phyloP scores from a whole-genome alignment of 2,888 invertebrate species.

The Troglohyphantes excavatus region DNA sequence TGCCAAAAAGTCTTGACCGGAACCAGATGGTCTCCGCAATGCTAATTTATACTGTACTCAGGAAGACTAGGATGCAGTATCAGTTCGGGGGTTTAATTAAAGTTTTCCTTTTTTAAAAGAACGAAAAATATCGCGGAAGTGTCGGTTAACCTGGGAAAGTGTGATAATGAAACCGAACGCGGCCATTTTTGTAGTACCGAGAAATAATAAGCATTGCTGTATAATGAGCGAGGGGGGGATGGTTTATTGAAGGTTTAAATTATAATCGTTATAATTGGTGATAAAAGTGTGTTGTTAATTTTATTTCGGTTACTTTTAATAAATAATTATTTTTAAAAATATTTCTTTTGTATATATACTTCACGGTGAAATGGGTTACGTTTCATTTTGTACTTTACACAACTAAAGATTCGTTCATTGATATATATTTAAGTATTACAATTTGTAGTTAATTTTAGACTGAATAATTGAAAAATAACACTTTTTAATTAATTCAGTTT shows the following conservation, averaged over 20 bases:
- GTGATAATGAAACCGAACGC: neutral
- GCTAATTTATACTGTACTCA: conserved; percentile 50
- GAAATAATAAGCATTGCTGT: neutral
- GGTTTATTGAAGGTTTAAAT: neutral
- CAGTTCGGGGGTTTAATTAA: conserved; percentile 51
- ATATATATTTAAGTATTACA: too few relatives aligned
- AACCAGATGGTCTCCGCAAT: conserved; percentile 46
- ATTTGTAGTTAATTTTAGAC: too few relatives aligned
- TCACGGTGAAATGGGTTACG: too few relatives aligned
- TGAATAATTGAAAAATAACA: too few relatives aligned
- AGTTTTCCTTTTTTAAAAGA: conserved; percentile 36
- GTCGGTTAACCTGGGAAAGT: neutral
- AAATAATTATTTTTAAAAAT: neutral
- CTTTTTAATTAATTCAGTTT: too few relatives aligned
- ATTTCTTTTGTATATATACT: too few relatives aligned
- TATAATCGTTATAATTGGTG: neutral
- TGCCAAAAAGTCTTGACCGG: conserved; percentile 65
- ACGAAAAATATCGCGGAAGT: neutral
- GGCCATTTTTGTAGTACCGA: neutral
- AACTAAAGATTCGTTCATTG: too few relatives aligned
- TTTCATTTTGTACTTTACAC: too few relatives aligned
- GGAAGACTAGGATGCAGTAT: conserved; percentile 27
- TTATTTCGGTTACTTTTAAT: neutral
- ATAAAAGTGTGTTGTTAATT: neutral
- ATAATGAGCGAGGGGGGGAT: neutral